Evolutionary conservation across 2,888 invertebrate species (phyloP).

Genomic region (Clepsis dumicolana): DNA sequence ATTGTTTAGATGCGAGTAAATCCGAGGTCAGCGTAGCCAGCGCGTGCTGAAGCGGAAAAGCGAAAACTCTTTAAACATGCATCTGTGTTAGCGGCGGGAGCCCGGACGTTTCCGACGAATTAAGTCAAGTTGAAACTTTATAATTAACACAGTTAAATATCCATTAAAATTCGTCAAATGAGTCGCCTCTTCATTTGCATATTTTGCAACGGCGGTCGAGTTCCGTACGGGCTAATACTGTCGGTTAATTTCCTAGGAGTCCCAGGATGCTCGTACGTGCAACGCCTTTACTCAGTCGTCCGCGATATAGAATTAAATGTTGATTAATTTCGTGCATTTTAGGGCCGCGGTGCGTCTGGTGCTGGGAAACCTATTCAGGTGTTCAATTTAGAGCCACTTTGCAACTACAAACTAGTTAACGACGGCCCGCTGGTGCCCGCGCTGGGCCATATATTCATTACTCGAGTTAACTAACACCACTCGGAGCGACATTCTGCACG

Average conservation of each 20-base stretch:
- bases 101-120: constrained; percentile 56
- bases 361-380: constrained; percentile 67
- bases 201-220: constrained; percentile 73
- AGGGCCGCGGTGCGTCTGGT: constrained; percentile 58
- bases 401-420: constrained; percentile 77
- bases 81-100: constrained; percentile 52
- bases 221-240: constrained; percentile 66
- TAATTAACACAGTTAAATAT: constrained; percentile 81
- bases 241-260: constrained; percentile 75
- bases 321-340: constrained; percentile 80
- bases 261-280: constrained; percentile 71
- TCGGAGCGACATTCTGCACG: constrained; percentile 57
- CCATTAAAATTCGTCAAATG: constrained; percentile 83
- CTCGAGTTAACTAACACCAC: constrained; percentile 58
- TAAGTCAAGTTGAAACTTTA: constrained; percentile 71
- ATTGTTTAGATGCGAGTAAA: not conserved
- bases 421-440: constrained; percentile 57
- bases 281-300: constrained; percentile 60
- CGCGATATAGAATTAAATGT: constrained; percentile 80
- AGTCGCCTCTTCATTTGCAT: constrained; percentile 80
- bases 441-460: constrained; percentile 59
- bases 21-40: constrained; percentile 3
- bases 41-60: constrained; percentile 9
- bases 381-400: constrained; percentile 73
- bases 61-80: constrained; percentile 62